Base-by-base conservation (phyloP, 2,888 invertebrate species). In the Neoaliturus tenellus region DNA sequence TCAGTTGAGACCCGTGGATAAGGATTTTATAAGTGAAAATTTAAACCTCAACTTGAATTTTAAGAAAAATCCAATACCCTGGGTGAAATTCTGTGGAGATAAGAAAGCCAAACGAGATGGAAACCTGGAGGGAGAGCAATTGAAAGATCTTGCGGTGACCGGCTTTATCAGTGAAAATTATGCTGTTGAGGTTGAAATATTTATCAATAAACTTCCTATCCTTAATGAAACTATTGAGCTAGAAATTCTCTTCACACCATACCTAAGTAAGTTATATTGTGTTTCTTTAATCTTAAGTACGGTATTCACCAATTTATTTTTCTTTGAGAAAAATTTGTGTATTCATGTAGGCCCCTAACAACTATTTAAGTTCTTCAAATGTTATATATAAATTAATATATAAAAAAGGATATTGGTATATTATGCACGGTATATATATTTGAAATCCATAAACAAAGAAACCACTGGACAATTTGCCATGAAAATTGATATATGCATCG, bases 241-340 rank as follows among this genome's bases (percentile, higher is more conserved):
- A n/a, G 88, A 88, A 44, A 90, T 92, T 39, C 90, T 90, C 39
- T 92, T 92, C 85, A 92, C 92, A 12, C 89, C 91, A 10, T 92
- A 89, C 83, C 90, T 88, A 89, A 88, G 92, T 92, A 89, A 86
- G 88, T 87, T 35, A 5, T 20, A 41, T 12, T 31, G n/a, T 31
- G 12, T 44, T 39, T 28, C 44, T 44, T 10, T 23, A 55, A n/a
- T 48, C 12, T 48, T 14, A 14, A n/a, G n/a, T 62, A 31, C 67
- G 14, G 20, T n/a, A 25, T 55, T 25, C 4, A 6, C 58, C 58
- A 20, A 55, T 6, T 8, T 8, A 20, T 4, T 55, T 35, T 4
- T 35, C 35, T 35, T 4, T 35, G 35, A 10, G 6, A 35, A 35
- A 4, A 35, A 35, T 35, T 6, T 35, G 35, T 35, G 35, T 35